Base-by-base conservation (phyloP, 2,113 vertebrate genomes). In the Glaucomys volans region DNA sequence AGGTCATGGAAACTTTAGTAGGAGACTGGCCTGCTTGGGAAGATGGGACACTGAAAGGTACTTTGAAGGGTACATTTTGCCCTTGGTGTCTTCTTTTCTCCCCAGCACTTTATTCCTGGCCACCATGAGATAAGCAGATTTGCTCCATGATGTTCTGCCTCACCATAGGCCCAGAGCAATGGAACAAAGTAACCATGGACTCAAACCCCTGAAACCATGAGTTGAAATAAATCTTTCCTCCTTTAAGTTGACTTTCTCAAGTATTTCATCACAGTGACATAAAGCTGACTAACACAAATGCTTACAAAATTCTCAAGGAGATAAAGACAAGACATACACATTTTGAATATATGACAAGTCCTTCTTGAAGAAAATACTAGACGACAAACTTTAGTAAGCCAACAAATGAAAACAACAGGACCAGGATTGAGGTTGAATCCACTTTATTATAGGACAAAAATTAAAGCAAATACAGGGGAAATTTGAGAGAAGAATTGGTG, bases 241-340 rank as follows among this genome's bases (percentile, higher is more conserved):
- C 35, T 69, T 69, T 18, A n/a, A 69, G 66, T 69, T 69, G 66
- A 8, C n/a, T 69, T 69, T 18, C 66, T 69, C 32, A n/a, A n/a
- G 35, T 69, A 69, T 69, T 69, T 69, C 35, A 69, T 18, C 66
- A 69, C 16, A 69, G 66, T n/a, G 8, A 69, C 35, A 69, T 69
- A 13, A n/a, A n/a, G 59, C 35, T 12, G 28, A 64, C 62, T n/a
- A 18, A n/a, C 17, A 18, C 66, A n/a, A 69, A n/a, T 50, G 26
- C 17, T 82, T 93, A 80, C 30, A 72, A 75, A 92, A 83, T 86
- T 47, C 67, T 91, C 47, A 42, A 52, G 37, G 57, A 92, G 40
- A 85, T 12, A 74, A 92, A 88, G 35, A 42, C 77, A 88, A 96
- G 18, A 91, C 86, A 86, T 54, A 4, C 2, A 54, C 20, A 86